Evolutionary conservation across 1,140 invertebrate species (phyloP).

Genomic region (Ladona fulva): DNA sequence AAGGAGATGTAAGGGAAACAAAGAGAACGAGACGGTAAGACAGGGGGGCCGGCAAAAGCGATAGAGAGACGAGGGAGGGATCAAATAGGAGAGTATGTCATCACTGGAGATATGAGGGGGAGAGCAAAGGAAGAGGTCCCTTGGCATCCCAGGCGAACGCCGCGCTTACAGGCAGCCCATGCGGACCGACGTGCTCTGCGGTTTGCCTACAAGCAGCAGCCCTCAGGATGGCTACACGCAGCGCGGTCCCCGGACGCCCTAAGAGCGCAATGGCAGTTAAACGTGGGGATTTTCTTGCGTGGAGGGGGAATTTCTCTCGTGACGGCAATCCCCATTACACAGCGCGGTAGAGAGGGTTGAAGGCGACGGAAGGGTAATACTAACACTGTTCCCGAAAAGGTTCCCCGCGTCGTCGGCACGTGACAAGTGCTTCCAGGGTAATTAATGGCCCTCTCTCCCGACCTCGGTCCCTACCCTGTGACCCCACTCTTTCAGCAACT

Average conservation of each 20-base stretch:
- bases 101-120: background rate
- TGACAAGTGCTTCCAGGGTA: background rate
- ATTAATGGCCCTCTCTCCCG: background rate
- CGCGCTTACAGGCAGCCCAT: background rate
- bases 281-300: background rate
- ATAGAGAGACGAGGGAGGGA: background rate
- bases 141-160: background rate
- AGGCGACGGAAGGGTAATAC: background rate
- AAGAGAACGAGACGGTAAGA: background rate
- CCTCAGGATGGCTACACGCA: background rate
- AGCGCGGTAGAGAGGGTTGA: background rate
- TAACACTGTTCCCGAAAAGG: background rate
- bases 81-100: background rate
- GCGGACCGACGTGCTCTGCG: background rate
- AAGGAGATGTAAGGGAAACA: no score
- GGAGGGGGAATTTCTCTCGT: background rate
- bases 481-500: no score
- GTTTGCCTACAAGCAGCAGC: background rate
- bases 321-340: no score
- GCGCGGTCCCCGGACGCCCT: background rate
- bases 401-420: background rate
- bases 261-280: background rate
- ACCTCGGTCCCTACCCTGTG: no score
- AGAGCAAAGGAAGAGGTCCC: background rate
- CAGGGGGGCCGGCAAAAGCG: background rate